phyloP scores from a whole-genome alignment of 1,140 invertebrate genomes.

The Philopotamus ludificatus region DNA sequence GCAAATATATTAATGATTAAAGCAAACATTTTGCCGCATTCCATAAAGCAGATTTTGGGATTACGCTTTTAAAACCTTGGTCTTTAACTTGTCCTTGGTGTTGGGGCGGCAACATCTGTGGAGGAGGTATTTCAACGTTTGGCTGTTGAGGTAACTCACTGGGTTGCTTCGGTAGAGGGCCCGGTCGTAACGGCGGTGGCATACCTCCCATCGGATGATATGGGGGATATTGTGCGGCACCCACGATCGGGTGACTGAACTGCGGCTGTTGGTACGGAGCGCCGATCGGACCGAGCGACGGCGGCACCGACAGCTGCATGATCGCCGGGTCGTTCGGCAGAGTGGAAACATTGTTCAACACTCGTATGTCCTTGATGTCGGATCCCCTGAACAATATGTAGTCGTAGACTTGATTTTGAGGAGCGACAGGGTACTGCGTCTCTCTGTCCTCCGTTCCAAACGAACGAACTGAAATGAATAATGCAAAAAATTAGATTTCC shows the following conservation, averaged over 20 bases:
- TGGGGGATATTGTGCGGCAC: conserved; percentile 51
- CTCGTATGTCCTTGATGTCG: conserved; percentile 98
- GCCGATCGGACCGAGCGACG: conserved; percentile 52
- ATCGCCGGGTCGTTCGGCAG: conserved; percentile 93
- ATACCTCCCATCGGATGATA: conserved; percentile 62
- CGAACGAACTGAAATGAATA: conserved; percentile 81
- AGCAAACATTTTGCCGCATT: conserved; percentile 15
- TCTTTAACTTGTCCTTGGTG: conserved; percentile 61
- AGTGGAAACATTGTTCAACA: conserved; percentile 76
- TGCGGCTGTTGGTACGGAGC: conserved; percentile 49
- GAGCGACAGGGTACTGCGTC: conserved; percentile 88
- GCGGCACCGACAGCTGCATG: conserved; percentile 81
- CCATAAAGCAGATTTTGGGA: conserved; percentile 8
- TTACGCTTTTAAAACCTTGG: conserved; percentile 55
- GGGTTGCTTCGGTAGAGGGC: conserved; percentile 64
- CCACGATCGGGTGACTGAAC: conserved; percentile 52
- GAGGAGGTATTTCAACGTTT: conserved; percentile 49
- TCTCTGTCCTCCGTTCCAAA: conserved; percentile 98
- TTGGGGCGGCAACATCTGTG: conserved; percentile 50
- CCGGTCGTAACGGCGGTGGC: conserved; percentile 57
- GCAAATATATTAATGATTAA: background rate
- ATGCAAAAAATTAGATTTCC: too few species aligned
- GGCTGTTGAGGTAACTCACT: conserved; percentile 72
- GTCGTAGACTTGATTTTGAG: conserved; percentile 97
- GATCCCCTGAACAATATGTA: conserved; percentile 97